Evolutionary conservation across 2,797 vertebrate species (phyloP).

Genomic region (Pipistrellus kuhlii): DNA sequence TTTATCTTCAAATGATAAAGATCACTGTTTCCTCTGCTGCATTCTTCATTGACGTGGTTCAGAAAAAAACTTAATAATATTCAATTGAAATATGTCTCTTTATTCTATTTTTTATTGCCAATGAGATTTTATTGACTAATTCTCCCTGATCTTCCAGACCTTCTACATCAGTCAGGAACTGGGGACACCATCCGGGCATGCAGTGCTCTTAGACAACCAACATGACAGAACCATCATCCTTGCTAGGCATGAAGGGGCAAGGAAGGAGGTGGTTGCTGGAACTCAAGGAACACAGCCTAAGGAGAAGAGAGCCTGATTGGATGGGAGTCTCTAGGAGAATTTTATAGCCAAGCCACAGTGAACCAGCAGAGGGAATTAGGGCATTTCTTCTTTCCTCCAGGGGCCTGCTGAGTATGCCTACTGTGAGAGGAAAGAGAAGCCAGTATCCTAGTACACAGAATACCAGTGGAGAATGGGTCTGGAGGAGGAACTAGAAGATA

Average conservation of each 20-base stretch:
- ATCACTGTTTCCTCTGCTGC: background rate
- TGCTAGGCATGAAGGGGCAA: background rate
- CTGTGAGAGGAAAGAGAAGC: background rate
- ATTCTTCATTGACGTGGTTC: background rate
- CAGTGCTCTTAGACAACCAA: background rate
- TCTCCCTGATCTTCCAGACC: background rate
- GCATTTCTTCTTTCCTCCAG: background rate
- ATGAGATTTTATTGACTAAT: background rate
- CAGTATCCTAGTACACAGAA: background rate
- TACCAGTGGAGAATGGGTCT: background rate
- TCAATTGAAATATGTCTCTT: background rate
- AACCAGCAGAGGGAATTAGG: background rate
- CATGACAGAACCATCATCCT: background rate
- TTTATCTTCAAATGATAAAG: background rate
- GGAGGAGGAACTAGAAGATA: background rate
- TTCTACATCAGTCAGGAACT: background rate
- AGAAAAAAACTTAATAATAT: conserved; percentile 7
- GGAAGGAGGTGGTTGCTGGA: background rate
- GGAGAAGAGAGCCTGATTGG: background rate
- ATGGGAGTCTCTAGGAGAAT: background rate
- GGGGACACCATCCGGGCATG: background rate
- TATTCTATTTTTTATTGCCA: background rate
- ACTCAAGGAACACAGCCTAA: background rate
- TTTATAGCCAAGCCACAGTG: background rate
- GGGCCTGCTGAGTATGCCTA: background rate